Base-by-base conservation (phyloP, 2,113 vertebrate species). In the Hyaena hyaena region DNA sequence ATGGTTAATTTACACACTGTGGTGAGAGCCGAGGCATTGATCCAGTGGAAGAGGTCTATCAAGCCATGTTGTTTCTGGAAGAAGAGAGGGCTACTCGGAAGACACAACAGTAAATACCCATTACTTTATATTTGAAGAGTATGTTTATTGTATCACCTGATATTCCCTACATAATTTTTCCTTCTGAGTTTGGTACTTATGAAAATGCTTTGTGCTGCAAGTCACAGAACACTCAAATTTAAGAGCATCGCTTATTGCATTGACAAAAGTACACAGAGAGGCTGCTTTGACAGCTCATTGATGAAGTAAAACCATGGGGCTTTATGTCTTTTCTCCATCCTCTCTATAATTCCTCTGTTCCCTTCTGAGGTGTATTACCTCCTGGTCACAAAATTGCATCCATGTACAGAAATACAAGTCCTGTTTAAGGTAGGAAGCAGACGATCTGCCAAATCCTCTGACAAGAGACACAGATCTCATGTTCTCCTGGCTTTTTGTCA, bases 221-320 rank as follows among this genome's bases (percentile, higher is more conserved):
- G 45, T 80, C 19, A 39, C 2, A 85, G 31, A 66, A 61, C 68
- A 12, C 10, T 55, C 39, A 95, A 33, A 80, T 43, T 26, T 80
- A n/a, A 63, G 10, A 55, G 65, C 8, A 14, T 19, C 65, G 23
- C 39, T 50, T 90, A 10, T 71, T 48, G 21, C n/a, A 17, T 77
- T 39, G 71, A 69, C 8, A n/a, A 5, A 93, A 81, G 35, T 11
- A 63, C 48, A 87, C 10, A 35, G n/a, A 87, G n/a, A 58, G 23
- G 28, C 10, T 73, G 23, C 58, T 87, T 93, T 81, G 31, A 80
- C 3, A 74, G 39, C 35, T 92, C 26, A 66, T 1, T 77, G 58
- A 35, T 33, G 35, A 15, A 19, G 1, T 19, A n/a, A 45, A 77
- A 80, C 0, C 1, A 10, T 19, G 6, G 2, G 53, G 5, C 1